A percentile compares a stretch with the other conserved stretches of the same genome.
Evolutionary conservation across 1,140 invertebrate genomes (phyloP).

Genomic region (Euura saliciscinereae): DNA sequence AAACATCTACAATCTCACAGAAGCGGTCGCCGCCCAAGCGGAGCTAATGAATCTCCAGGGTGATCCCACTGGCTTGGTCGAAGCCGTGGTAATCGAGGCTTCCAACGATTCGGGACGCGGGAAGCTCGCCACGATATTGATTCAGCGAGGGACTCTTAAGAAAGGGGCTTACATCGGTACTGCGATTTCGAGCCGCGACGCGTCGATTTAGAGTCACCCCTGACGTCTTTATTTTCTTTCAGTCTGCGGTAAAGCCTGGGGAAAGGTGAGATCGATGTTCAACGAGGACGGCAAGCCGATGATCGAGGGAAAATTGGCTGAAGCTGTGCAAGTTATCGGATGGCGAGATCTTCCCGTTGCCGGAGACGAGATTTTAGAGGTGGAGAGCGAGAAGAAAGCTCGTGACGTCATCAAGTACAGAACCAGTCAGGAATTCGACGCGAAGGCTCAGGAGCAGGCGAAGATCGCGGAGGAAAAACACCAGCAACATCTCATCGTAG

Average conservation of each 20-base stretch:
- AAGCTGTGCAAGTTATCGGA: constrained; percentile 87
- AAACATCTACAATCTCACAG: constrained; percentile 81
- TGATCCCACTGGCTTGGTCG: constrained; percentile 82
- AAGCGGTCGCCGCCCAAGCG: constrained; percentile 85
- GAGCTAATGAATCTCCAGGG: constrained; percentile 87
- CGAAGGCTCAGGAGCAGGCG: constrained; percentile 66
- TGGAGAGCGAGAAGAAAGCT: constrained; percentile 77
- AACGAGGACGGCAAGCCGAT: constrained; percentile 77
- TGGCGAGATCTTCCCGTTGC: constrained; percentile 84
- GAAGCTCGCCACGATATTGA: constrained; percentile 85
- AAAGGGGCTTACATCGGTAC: constrained; percentile 75
- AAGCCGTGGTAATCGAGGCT: constrained; percentile 91
- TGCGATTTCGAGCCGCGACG: not conserved
- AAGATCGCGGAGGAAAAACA: constrained; percentile 71
- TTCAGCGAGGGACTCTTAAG: constrained; percentile 88
- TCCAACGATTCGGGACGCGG: constrained; percentile 75
- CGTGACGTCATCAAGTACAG: constrained; percentile 72
- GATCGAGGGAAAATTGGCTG: constrained; percentile 74
- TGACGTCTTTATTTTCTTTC: not conserved
- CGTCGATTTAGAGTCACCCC: too few relatives aligned
- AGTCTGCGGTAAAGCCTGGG: constrained; percentile 83
- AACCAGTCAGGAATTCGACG: constrained; percentile 60
- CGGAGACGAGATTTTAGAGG: constrained; percentile 87
- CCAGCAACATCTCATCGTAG: constrained; percentile 66
- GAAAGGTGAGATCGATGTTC: constrained; percentile 86